These are phyloP conservation scores for Cinclus mexicanus DNA, from an alignment of 2,113 vertebrate genomes.

Conservation along the genomic window DNA sequence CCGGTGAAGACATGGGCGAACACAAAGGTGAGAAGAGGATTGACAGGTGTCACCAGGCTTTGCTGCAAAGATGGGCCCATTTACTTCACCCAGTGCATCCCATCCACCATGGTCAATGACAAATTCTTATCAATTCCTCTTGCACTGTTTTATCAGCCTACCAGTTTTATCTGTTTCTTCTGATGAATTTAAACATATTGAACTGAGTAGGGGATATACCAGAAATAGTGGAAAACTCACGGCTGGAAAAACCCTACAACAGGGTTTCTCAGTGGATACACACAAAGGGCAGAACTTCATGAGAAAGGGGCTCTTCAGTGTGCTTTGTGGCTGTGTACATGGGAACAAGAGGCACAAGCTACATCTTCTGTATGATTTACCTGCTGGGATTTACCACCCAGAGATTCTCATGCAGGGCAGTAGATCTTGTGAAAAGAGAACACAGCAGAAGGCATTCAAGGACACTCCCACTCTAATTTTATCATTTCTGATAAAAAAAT, in stretches of 20 bases:
- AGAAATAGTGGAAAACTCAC: background rate
- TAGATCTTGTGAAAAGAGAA: background rate
- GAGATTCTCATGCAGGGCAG: rapidly evolving
- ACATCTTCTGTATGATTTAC: background rate
- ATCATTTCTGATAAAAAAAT: background rate
- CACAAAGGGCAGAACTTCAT: background rate
- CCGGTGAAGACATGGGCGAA: background rate
- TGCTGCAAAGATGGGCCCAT: background rate
- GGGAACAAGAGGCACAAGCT: background rate
- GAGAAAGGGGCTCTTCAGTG: background rate
- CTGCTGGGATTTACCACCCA: background rate
- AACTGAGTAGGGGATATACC: background rate
- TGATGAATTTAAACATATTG: background rate
- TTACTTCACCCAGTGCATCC: background rate
- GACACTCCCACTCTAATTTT: background rate
- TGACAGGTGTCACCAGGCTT: background rate
- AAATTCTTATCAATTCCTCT: background rate
- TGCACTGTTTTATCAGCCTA: background rate
- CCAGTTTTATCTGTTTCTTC: background rate
- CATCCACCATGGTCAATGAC: background rate
- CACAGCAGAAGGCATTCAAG: background rate
- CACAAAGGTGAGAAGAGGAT: background rate
- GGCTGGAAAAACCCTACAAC: background rate
- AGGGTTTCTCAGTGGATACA: background rate
- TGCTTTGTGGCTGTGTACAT: background rate